A percentile compares a stretch with the other conserved stretches of the same genome.
phyloP scores from a whole-genome alignment of 2,888 invertebrate genomes.

The Drosophila niveifrons region DNA sequence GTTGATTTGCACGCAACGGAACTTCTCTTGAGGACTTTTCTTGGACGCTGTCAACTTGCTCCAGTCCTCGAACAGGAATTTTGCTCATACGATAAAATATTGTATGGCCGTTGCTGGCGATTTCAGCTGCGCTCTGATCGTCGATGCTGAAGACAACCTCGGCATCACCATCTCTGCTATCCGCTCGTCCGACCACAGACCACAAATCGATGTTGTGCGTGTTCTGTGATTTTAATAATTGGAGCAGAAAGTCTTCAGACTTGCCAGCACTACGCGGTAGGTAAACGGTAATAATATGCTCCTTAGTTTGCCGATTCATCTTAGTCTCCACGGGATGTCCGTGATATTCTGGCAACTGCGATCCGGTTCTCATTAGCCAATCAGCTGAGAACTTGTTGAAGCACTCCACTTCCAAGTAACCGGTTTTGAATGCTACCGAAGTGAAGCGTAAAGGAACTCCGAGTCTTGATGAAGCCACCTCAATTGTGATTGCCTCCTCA shows the following conservation, averaged over 20 bases:
- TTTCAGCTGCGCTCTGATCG: conserved; percentile 23
- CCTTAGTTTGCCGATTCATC: accelerated
- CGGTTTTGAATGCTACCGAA: conserved; percentile 1
- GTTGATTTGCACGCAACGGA: not conserved
- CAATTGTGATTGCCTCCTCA: conserved; percentile 45
- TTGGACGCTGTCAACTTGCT: not conserved
- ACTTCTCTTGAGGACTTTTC: not conserved
- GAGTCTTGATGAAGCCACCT: conserved; percentile 14
- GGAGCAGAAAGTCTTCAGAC: conserved; percentile 18
- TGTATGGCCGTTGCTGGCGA: conserved; percentile 28
- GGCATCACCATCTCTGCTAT: conserved; percentile 7
- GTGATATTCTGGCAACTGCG: conserved; percentile 14
- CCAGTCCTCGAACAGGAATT: conserved; percentile 30
- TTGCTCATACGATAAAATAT: conserved; percentile 41
- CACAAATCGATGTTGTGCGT: conserved; percentile 26
- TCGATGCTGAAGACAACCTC: conserved; percentile 33
- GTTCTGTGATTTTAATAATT: conserved; percentile 42
- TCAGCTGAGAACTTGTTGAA: conserved; percentile 21
- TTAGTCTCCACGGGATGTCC: conserved; percentile 26
- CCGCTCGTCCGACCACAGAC: conserved; percentile 22
- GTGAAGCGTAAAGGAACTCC: conserved; percentile 33
- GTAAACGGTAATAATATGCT: not conserved
- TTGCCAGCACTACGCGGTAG: conserved; percentile 16
- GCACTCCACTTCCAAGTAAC: conserved; percentile 30
- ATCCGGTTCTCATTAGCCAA: conserved; percentile 28